Evolutionary conservation across 2,888 invertebrate species (phyloP).

Genomic region (Pyrochroa serraticornis): DNA sequence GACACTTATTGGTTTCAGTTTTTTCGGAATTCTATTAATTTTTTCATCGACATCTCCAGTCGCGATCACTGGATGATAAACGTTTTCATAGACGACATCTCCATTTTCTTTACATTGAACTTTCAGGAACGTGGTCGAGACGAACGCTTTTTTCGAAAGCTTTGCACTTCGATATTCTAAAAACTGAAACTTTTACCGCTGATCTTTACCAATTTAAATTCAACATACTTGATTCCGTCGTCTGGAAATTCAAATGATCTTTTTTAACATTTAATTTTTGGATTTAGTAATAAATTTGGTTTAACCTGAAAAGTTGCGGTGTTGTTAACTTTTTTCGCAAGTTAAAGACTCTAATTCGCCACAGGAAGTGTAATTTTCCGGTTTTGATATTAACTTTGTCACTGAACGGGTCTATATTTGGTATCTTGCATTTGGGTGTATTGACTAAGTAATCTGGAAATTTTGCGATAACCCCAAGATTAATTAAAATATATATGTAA

Average conservation of each 20-base stretch:
- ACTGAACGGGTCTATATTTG: constrained; percentile 66
- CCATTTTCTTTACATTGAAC: constrained; percentile 59
- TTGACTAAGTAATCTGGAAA: constrained; percentile 48
- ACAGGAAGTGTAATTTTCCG: constrained; percentile 63
- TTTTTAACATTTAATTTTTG: constrained; percentile 45
- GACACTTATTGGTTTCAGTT: constrained; percentile 64
- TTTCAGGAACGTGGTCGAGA: constrained; percentile 59
- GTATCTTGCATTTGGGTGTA: constrained; percentile 69
- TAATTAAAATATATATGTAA: too few species aligned
- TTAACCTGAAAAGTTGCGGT: constrained; percentile 49
- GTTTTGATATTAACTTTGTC: constrained; percentile 61
- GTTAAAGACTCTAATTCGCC: constrained; percentile 53
- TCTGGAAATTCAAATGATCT: constrained; percentile 5
- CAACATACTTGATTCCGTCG: constrained; percentile 4
- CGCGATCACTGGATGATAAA: constrained; percentile 60
- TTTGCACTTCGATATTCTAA: constrained; percentile 59
- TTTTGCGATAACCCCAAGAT: too few species aligned
- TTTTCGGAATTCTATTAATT: constrained; percentile 35
- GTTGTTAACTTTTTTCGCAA: constrained; percentile 47
- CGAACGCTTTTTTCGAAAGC: constrained; percentile 54
- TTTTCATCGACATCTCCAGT: constrained; percentile 42
- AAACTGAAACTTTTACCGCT: constrained; percentile 28
- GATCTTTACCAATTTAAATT: not conserved
- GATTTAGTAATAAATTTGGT: constrained; percentile 44
- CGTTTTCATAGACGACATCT: constrained; percentile 59